Conservation (phyloP, 1,140 invertebrate species). For the Heterodera schachtii region DNA sequence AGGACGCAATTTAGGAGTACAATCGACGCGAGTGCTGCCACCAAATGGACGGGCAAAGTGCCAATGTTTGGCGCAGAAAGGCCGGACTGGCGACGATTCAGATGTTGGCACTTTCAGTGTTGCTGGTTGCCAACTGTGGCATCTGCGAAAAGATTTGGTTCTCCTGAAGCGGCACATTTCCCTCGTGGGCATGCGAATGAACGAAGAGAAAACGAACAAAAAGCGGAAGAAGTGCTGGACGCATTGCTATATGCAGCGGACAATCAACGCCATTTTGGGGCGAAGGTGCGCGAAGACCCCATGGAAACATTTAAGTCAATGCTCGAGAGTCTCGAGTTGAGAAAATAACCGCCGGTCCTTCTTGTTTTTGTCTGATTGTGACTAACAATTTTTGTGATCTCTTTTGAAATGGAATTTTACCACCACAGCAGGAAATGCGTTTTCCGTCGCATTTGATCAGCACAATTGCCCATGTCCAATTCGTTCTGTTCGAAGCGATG, state of each 20-base stretch:
- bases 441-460: not conserved
- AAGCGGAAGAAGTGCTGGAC: not conserved
- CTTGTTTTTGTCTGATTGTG: no score
- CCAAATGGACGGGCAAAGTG: not conserved
- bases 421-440: no score
- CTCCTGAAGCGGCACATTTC: not conserved
- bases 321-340: no score
- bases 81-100: not conserved
- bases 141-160: not conserved
- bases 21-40: not conserved
- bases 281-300: not conserved
- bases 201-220: not conserved
- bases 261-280: not conserved
- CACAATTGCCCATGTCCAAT: not conserved
- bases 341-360: no score
- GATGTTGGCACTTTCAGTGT: constrained; percentile 1
- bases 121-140: not conserved
- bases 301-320: not conserved
- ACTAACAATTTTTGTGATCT: not conserved
- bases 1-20: no score
- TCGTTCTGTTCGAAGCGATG: constrained; percentile 7
- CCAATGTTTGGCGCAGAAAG: not conserved
- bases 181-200: not conserved
- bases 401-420: constrained; percentile 1
- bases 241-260: not conserved